phyloP scores from a whole-genome alignment of 1,140 invertebrate species.

The Drosophila virilis region DNA sequence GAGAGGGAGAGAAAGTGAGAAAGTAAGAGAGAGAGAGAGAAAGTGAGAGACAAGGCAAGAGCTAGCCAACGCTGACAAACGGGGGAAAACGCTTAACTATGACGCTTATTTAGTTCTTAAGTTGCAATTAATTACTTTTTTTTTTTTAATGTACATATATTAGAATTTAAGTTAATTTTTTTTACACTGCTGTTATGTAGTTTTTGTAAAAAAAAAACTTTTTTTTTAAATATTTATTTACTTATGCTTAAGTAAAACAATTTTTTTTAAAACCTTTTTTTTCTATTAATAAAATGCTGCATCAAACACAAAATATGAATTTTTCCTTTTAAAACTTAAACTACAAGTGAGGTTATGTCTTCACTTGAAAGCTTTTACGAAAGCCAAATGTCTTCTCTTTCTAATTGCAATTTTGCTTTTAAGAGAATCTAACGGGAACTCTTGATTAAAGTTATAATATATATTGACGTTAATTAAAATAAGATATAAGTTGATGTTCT shows the following conservation, averaged over 20 bases:
- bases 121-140: conserved; percentile 24
- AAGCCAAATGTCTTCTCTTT: not conserved
- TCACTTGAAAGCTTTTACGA: too few relatives aligned
- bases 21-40: conserved; percentile 1
- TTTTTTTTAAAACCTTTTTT: conserved; percentile 24
- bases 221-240: conserved; percentile 62
- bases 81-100: conserved; percentile 81
- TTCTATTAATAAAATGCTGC: conserved; percentile 54
- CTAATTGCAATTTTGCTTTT: too few relatives aligned
- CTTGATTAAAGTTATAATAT: too few relatives aligned
- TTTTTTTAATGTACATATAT: conserved; percentile 39
- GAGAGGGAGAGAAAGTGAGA: not conserved
- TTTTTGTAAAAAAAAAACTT: conserved; percentile 55
- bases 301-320: conserved; percentile 45
- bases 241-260: conserved; percentile 59
- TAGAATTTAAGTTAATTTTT: conserved; percentile 21
- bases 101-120: conserved; percentile 83
- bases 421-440: too few relatives aligned
- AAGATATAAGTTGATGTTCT: too few relatives aligned
- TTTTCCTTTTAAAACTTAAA: not conserved
- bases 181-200: conserved; percentile 80
- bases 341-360: too few relatives aligned
- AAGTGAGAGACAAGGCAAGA: conserved; percentile 10
- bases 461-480: too few relatives aligned
- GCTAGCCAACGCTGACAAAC: conserved; percentile 76